Conservation (phyloP, 2,797 vertebrate genomes). For the Choloepus didactylus region DNA sequence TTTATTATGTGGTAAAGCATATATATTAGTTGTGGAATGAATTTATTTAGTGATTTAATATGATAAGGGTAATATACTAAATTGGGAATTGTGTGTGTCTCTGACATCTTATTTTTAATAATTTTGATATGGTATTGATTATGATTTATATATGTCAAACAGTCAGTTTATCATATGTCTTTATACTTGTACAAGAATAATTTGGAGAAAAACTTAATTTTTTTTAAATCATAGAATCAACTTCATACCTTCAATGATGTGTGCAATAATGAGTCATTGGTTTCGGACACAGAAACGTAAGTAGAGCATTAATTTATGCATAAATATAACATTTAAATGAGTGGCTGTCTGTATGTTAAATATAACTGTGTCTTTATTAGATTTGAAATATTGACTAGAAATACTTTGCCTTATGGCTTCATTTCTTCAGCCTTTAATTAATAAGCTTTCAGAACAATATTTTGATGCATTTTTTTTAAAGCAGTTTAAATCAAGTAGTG, state of each 20-base stretch:
- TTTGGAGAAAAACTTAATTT: constrained; percentile 72
- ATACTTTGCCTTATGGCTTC: constrained; percentile 27
- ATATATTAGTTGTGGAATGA: constrained; percentile 21
- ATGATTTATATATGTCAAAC: neutral
- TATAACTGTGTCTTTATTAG: constrained; percentile 61
- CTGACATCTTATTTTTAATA: neutral
- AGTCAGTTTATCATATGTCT: constrained; percentile 21
- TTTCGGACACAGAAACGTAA: constrained; percentile 99
- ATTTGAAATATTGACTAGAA: constrained; percentile 52
- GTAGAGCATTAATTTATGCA: constrained; percentile 86
- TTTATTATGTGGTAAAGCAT: neutral
- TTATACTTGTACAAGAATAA: constrained; percentile 40
- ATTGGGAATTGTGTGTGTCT: neutral
- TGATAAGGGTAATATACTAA: constrained; percentile 10
- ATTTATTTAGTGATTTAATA: constrained; percentile 56
- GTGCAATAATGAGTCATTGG: constrained; percentile 99
- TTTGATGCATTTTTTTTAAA: constrained; percentile 60
- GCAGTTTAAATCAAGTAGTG: neutral
- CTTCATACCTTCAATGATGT: constrained; percentile 99
- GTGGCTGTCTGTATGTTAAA: constrained; percentile 5
- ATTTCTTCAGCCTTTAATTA: constrained; percentile 25
- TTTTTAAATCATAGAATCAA: constrained; percentile 94
- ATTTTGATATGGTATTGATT: constrained; percentile 44
- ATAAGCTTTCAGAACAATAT: constrained; percentile 28
- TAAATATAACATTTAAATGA: constrained; percentile 27